Evolutionary conservation across 2,113 vertebrate species (phyloP), one percentile per base, ranked within the genome.

Genomic region (Pleuronectes platessa): DNA sequence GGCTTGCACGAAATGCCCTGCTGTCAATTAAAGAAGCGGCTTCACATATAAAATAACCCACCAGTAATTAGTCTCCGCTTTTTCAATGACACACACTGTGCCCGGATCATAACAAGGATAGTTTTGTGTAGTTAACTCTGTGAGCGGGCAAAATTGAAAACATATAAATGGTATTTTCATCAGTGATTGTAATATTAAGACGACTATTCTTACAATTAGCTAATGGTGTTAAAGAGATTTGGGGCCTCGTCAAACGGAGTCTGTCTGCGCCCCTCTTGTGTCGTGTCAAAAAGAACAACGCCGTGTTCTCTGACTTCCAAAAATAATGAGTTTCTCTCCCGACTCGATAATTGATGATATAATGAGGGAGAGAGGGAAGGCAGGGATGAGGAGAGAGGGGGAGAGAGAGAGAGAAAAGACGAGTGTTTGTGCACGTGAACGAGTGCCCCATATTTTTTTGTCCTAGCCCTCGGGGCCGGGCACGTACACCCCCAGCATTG

Each of bases 261-360:
- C 82, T 77, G 67, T 75, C 61, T 53, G 58, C 40, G 65, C 51
- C 45, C 56, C 61, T 85, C 69, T 74, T 71, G 65, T 62, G 78
- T 86, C 80, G 68, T 85, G 68, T 85, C 75, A 82, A 71, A 85
- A 77, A 71, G 71, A 89, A 81, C 71, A 84, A 63, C 27, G 70
- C 49, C 63, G 20, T 53, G 76, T 74, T 56, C 82, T 53, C 24
- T 59, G 61, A 83, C 88, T 82, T 85, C 76, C 80, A 68, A 86
- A 89, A 85, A 88, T 90, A 90, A 92, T 90, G 84, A 89, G 81
- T 78, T 79, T 70, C 78, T 82, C 82, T 79, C 70, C 84, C 74
- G 78, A 86, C 85, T 87, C 86, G 80, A 90, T 91, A 91, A 93
- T 90, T 84, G 85, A 92, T 87, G 83, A 81, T 83, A 87, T 87